phyloP scores from a whole-genome alignment of 2,888 invertebrate species.

The Drosophila nigricruria region DNA sequence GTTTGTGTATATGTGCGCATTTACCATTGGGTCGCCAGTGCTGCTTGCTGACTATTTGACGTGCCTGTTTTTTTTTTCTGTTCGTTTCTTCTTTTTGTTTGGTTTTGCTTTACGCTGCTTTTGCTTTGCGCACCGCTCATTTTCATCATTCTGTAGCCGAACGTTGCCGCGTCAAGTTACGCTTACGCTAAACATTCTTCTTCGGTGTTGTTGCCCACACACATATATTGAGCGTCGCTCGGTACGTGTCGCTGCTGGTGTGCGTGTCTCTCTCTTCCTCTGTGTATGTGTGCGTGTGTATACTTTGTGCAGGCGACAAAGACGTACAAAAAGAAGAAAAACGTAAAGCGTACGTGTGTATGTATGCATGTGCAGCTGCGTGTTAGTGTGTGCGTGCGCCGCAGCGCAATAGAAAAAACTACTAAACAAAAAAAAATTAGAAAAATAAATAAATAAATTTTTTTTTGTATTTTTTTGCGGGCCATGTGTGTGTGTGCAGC shows the following conservation, averaged over 20 bases:
- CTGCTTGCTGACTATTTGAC: constrained; percentile 45
- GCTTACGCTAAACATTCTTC: constrained; percentile 59
- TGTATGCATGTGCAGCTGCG: constrained; percentile 24
- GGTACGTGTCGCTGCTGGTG: constrained; percentile 49
- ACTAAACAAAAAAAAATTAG: not conserved
- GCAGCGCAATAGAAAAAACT: constrained; percentile 71
- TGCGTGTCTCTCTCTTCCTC: constrained; percentile 15
- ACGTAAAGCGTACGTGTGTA: constrained; percentile 61
- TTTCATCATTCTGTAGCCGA: constrained; percentile 69
- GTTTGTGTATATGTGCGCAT: constrained; percentile 16
- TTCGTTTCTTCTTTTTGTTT: constrained; percentile 41
- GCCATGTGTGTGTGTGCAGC: constrained; percentile 51
- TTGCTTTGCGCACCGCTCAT: constrained; percentile 59
- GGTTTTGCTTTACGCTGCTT: constrained; percentile 54
- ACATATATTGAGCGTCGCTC: constrained; percentile 56
- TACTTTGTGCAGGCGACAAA: constrained; percentile 47
- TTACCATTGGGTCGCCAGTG: constrained; percentile 45
- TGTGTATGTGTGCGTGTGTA: constrained; percentile 14
- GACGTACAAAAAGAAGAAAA: constrained; percentile 55
- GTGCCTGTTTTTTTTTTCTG: constrained; percentile 40
- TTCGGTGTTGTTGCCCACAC: constrained; percentile 45
- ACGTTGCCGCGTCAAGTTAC: constrained; percentile 68
- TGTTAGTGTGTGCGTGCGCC: constrained; percentile 48
- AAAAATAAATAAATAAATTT: constrained; percentile 26
- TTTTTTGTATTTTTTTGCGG: constrained; percentile 9